Evolutionary conservation across 2,888 invertebrate genomes (phyloP).

Genomic region (Netelia melanura): DNA sequence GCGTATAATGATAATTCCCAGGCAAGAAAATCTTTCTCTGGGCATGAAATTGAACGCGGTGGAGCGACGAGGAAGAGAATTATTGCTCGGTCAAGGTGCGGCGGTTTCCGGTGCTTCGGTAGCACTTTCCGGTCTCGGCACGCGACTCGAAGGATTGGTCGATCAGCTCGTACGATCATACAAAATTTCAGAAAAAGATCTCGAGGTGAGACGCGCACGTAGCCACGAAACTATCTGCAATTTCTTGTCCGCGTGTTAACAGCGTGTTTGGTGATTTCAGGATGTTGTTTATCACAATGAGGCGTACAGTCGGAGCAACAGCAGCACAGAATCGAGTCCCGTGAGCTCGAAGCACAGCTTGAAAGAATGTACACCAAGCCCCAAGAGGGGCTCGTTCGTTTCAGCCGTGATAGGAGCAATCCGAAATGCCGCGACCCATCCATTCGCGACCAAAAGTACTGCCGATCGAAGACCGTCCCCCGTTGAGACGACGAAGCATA

Average conservation of each 20-base stretch:
- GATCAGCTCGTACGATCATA: conserved; percentile 91
- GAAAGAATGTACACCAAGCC: conserved; percentile 86
- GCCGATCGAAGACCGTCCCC: conserved; percentile 76
- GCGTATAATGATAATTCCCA: conserved; percentile 72
- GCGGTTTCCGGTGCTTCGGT: conserved; percentile 90
- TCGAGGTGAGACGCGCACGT: conserved; percentile 86
- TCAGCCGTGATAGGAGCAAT: conserved; percentile 91
- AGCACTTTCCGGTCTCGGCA: conserved; percentile 89
- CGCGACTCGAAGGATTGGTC: conserved; percentile 90
- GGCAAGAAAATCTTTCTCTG: conserved; percentile 89
- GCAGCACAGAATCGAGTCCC: conserved; percentile 89
- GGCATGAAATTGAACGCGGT: conserved; percentile 88
- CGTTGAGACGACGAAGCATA: conserved; percentile 76
- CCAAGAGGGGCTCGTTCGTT: conserved; percentile 89
- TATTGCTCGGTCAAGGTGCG: conserved; percentile 89
- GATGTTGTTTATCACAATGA: conserved; percentile 93
- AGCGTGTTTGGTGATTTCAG: conserved; percentile 81
- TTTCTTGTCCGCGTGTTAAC: background rate
- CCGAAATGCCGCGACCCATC: conserved; percentile 86
- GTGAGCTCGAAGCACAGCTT: conserved; percentile 82
- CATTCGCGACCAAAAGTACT: conserved; percentile 78
- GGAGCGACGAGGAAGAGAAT: conserved; percentile 88
- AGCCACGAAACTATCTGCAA: background rate
- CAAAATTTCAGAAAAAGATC: conserved; percentile 90
- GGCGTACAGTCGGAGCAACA: conserved; percentile 90